Evolutionary conservation across 1,140 invertebrate genomes (phyloP), one percentile per base, ranked within the genome.

Genomic region (Scaptodrosophila lebanonensis): DNA sequence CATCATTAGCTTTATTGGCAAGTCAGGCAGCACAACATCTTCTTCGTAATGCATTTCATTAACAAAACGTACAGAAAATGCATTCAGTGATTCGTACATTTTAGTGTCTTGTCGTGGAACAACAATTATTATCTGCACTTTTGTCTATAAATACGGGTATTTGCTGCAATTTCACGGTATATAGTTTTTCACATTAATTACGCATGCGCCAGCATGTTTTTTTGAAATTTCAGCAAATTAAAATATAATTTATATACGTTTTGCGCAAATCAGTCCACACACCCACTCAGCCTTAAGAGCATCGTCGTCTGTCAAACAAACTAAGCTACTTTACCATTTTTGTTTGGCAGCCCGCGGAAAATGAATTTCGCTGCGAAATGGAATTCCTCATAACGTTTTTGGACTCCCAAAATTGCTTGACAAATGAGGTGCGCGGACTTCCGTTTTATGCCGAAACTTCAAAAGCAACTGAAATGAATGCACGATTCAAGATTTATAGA

Each of bases 331-430:
- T 25, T 25, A 8, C 22, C 22, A 8, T 25, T 25, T 25, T 25
- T 25, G 22, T 3, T 25, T 4, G 22, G n/a, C 22, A 25, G n/a
- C n/a, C 27, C n/a, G 45, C 45, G 35, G 48, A 44, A 51, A 71
- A 63, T 68, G 38, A 66, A 68, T 73, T 73, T 73, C 59, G 63
- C 69, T 73, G 66, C 63, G 64, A 57, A 44, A 52, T 64, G 70
- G 65, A 73, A 73, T 73, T 50, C 39, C 69, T 73, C 57, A 73
- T 63, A 63, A 63, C 32, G 22, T 54, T 64, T 65, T 48, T 40
- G 61, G 29, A 56, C 44, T 22, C 18, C 12, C 60, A 48, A 57
- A 65, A 56, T 35, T 13, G 54, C 64, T 65, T 65, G 60, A 57
- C 56, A 50, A 32, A 66, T 71, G 61, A 63, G 61, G 51, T 65